These are phyloP conservation scores for Halocynthia aurantium DNA, from an alignment of 23 tunicate genomes.

Conservation along the genomic window DNA sequence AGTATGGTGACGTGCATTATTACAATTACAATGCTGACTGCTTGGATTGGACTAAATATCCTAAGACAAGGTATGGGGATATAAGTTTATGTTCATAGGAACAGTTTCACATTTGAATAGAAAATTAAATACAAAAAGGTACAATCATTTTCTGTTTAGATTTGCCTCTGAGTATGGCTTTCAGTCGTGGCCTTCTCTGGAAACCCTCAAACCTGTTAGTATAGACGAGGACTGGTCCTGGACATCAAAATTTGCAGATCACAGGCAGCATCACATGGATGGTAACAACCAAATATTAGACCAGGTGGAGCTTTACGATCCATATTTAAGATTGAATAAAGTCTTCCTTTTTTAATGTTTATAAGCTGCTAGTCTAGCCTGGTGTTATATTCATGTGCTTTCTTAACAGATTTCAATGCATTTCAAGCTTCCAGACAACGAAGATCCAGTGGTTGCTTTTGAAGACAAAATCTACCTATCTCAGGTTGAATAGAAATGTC, in stretches of 20 bases:
- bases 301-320: constrained; percentile 14
- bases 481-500: constrained; percentile 31
- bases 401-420: constrained; percentile 43
- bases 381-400: neutral
- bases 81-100: neutral
- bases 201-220: constrained; percentile 40
- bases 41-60: constrained; percentile 78
- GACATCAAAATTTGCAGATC: constrained; percentile 70
- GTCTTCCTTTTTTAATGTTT: neutral
- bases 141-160: constrained; percentile 20
- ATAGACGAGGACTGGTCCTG: constrained; percentile 30
- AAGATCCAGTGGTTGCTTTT: constrained; percentile 24
- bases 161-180: constrained; percentile 95
- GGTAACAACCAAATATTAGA: constrained; percentile 65
- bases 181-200: constrained; percentile 89
- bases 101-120: neutral
- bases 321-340: neutral
- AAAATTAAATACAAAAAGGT: neutral
- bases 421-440: constrained; percentile 37
- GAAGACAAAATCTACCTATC: constrained; percentile 46
- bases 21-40: constrained; percentile 94
- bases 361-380: no score
- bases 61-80: constrained; percentile 62
- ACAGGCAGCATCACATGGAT: constrained; percentile 74
- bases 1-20: constrained; percentile 95